Evolutionary conservation across 2,797 vertebrate species (phyloP).

Genomic region (Myotis findleyi): DNA sequence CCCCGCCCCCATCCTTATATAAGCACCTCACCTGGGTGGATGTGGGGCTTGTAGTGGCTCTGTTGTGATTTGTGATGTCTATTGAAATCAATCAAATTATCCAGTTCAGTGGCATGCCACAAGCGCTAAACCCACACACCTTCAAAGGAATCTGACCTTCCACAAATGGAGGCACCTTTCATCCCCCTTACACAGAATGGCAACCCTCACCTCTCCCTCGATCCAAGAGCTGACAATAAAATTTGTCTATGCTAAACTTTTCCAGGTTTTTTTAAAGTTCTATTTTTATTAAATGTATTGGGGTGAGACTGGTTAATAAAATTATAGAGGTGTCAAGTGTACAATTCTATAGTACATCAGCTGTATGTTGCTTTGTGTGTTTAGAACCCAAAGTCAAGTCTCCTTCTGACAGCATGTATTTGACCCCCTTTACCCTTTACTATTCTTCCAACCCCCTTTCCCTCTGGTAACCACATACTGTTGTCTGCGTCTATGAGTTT

Average conservation of each 20-base stretch:
- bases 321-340: neutral
- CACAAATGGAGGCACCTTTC: neutral
- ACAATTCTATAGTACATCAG: neutral
- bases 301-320: neutral
- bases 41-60: neutral
- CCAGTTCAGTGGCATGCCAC: slow-evolving; percentile 56
- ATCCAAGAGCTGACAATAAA: neutral
- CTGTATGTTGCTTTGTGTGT: neutral
- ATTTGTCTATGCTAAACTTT: neutral
- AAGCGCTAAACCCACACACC: neutral
- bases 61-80: neutral
- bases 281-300: neutral
- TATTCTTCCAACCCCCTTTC: too few species aligned
- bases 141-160: neutral
- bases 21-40: neutral
- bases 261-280: neutral
- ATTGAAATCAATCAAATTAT: slow-evolving; percentile 40
- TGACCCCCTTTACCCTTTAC: too few species aligned
- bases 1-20: neutral
- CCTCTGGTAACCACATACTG: neutral
- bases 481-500: neutral
- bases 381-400: neutral
- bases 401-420: too few species aligned
- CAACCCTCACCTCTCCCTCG: neutral
- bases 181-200: neutral